Base-by-base conservation (phyloP, 2,888 invertebrate species). In the Ophraella communa region DNA sequence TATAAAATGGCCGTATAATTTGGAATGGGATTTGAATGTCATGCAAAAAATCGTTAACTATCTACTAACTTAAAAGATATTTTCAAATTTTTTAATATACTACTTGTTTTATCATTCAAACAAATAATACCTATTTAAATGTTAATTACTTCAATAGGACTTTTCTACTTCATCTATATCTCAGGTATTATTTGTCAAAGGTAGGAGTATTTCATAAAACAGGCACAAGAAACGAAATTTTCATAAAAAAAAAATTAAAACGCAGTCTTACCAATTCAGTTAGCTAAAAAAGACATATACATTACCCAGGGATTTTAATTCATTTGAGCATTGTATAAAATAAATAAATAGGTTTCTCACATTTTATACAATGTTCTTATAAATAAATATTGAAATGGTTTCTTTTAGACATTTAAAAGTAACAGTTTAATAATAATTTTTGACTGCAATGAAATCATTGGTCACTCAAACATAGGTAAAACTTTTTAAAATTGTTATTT, bases 181-280 rank as follows among this genome's bases (percentile, higher is more conserved):
- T 14, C 45, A 27, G 49, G 42, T 55, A 55, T 55, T 42, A 55
- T 55, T 55, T 39, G 55, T 55, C 17, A 24, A 39, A 17, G 7
- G 24, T 7, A 7, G 42, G n/a, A n/a, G 42, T 23, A 65, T 52
- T 61, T 23, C 51, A 54, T 53, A 53, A 64, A 51, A 64, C 57
- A 65, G 54, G 62, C 65, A 62, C 42, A 42, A 62, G 10, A 45
- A 66, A 62, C 44, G 45, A 49, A 62, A 65, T 54, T 62, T 23
- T 42, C 14, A 30, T 30, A 7, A 14, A 47, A 54, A 53, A 39
- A 39, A 61, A 33, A 3, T 53, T 21, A 54, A 58, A 58, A 45
- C 47, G 55, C 65, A 65, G 62, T 76, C 81, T 81, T 80, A 81
- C 80, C 81, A 80, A 74, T 74, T 81, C 81, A 76, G 81, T 77